Evolutionary conservation across 2,113 vertebrate genomes (phyloP), one percentile per base, ranked within the genome.

Genomic region (Saccopteryx bilineata): DNA sequence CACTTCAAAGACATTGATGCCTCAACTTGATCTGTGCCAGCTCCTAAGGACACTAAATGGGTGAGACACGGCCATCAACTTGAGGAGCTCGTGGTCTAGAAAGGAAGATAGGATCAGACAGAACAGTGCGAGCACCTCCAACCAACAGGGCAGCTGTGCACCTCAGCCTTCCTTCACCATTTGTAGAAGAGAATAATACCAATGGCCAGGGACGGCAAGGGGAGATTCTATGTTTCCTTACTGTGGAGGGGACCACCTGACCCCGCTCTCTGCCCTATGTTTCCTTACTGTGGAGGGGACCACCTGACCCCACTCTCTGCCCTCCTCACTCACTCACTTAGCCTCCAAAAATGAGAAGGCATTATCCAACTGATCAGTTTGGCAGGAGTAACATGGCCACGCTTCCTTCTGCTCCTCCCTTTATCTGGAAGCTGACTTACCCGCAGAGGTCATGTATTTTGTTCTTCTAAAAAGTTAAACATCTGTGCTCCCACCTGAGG

Each of bases 401-500:
- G 1, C 5, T 26, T 48, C 17, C 17, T 54, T 56, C 56, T 9
- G n/a, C 71, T 33, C 48, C 48, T 58, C 11, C 76, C 26, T 88
- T 17, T 61, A 31, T 39, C 69, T 78, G 50, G 18, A 33, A 74
- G 58, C 65, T 15, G 24, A 46, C 56, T 79, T 68, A 28, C 46
- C 66, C 24, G 0, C 54, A n/a, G 48, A 31, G 7, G 52, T 9
- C 10, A 9, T 18, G 60, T 9, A 2, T n/a, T 76, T 76, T 56
- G 18, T 9, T 46, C 31, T 54, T n/a, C 33, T 68, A 28, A 52
- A 1, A 5, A 7, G 31, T 69, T 18, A 21, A 24, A 50, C 56
- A 33, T 33, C 17, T 2, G 0, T 33, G 7, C 0, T 39, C 21
- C n/a, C 3, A 1, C 11, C 19, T 14, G 17, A 28, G 23, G 52